Evolutionary conservation across 2,113 vertebrate genomes (phyloP).

Genomic region (Pagrus major): DNA sequence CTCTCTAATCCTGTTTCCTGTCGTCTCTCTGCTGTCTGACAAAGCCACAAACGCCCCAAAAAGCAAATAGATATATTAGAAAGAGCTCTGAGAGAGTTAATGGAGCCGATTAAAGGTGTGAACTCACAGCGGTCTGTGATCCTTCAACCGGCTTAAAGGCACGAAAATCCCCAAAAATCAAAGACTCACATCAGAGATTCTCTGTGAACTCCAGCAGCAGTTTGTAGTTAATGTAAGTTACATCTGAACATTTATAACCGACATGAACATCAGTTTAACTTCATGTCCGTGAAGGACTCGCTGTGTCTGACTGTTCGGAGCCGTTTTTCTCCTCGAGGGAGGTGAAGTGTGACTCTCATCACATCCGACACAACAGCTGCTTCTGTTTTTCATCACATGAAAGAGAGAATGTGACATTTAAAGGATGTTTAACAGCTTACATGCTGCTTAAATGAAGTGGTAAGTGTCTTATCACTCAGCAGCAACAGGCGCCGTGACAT

Average conservation of each 20-base stretch:
- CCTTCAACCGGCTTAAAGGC: not conserved
- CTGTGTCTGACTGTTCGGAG: no score
- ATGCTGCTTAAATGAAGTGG: constrained; percentile 30
- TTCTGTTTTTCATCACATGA: constrained; percentile 13
- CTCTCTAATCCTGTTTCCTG: no score
- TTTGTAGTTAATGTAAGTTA: not conserved
- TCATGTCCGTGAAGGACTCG: not conserved
- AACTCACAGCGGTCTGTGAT: not conserved
- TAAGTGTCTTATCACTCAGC: constrained; percentile 15
- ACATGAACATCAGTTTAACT: not conserved
- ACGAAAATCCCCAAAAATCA: not conserved
- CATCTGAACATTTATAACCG: no score
- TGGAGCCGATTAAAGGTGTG: not conserved
- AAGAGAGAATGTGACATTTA: constrained; percentile 41
- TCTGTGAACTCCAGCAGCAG: not conserved
- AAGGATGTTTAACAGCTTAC: constrained; percentile 3
- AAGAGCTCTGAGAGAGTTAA: not conserved
- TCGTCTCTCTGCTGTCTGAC: no score
- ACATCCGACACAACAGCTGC: constrained; percentile 2
- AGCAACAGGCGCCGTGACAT: constrained; percentile 27
- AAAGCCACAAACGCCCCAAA: no score
- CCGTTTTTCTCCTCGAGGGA: not conserved
- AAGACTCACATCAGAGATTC: not conserved
- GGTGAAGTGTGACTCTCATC: not conserved
- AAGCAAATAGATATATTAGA: no score